A percentile compares a stretch with the other conserved stretches of the same genome.
These are phyloP conservation scores for Cyprinodon tularosa DNA, from an alignment of 2,113 vertebrate genomes.

Conservation along the genomic window DNA sequence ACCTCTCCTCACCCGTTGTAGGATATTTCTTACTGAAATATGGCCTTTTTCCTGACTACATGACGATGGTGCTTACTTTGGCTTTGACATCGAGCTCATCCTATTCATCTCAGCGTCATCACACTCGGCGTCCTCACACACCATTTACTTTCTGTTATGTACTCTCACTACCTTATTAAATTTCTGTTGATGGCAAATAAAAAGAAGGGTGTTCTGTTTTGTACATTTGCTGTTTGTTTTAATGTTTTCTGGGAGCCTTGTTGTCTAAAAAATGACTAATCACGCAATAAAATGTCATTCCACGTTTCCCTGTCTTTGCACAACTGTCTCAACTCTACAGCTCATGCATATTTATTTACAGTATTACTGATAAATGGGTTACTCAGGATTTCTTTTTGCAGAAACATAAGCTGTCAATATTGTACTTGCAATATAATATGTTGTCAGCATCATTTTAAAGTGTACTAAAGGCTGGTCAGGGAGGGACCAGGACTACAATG, in stretches of 20 bases:
- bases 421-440: neutral
- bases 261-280: slow-evolving; percentile 84
- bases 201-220: slow-evolving; percentile 78
- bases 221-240: slow-evolving; percentile 79
- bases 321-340: slow-evolving; percentile 42
- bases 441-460: neutral
- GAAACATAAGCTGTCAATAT: neutral
- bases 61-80: slow-evolving; percentile 84
- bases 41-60: slow-evolving; percentile 78
- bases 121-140: slow-evolving; percentile 66
- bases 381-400: neutral
- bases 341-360: neutral
- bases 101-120: slow-evolving; percentile 74
- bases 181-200: slow-evolving; percentile 80
- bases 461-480: too few relatives aligned
- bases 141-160: slow-evolving; percentile 79
- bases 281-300: slow-evolving; percentile 85
- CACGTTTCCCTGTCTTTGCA: slow-evolving; percentile 67
- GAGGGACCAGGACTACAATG: too few relatives aligned
- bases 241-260: slow-evolving; percentile 79
- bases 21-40: slow-evolving; percentile 73
- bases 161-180: slow-evolving; percentile 82
- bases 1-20: slow-evolving; percentile 68
- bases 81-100: slow-evolving; percentile 79
- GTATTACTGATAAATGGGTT: neutral